phyloP scores from a whole-genome alignment of 53 echinoderm and acorn worm genomes.

The Zoroaster sp. region DNA sequence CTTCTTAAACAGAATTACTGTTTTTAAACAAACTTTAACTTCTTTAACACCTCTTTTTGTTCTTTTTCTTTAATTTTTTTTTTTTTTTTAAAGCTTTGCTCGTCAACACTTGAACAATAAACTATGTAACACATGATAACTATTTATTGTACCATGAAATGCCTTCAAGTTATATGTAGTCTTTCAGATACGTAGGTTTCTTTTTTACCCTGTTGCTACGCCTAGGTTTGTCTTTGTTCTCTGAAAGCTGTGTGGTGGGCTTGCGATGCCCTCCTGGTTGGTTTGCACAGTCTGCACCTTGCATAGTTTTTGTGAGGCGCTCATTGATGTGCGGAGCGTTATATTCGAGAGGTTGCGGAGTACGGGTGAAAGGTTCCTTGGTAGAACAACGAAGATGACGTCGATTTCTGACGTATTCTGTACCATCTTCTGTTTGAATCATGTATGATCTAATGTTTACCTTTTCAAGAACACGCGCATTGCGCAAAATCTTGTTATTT shows the following conservation, averaged over 20 bases:
- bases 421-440: slow-evolving; percentile 45
- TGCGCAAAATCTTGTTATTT: not conserved
- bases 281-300: not conserved
- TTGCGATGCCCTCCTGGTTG: not conserved
- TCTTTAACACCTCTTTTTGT: too few species aligned
- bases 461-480: not conserved
- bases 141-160: not conserved
- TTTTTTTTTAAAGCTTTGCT: not conserved
- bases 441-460: slow-evolving; percentile 14
- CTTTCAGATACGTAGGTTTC: not conserved
- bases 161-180: not conserved
- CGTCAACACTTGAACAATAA: not conserved
- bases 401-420: slow-evolving; percentile 46
- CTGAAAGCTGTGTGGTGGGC: too few species aligned
- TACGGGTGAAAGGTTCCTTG: not conserved
- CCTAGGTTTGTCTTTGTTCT: not conserved
- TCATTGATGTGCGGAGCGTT: not conserved
- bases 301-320: not conserved
- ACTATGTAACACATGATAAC: too few species aligned
- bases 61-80: not conserved
- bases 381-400: not conserved
- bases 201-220: not conserved
- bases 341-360: not conserved
- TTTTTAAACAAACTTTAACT: too few species aligned
- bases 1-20: too few species aligned